Percentiles rank a stretch among this genome's conserved stretches.
phyloP scores from a whole-genome alignment of 1,140 invertebrate genomes.

The Psilanteris sp. region DNA sequence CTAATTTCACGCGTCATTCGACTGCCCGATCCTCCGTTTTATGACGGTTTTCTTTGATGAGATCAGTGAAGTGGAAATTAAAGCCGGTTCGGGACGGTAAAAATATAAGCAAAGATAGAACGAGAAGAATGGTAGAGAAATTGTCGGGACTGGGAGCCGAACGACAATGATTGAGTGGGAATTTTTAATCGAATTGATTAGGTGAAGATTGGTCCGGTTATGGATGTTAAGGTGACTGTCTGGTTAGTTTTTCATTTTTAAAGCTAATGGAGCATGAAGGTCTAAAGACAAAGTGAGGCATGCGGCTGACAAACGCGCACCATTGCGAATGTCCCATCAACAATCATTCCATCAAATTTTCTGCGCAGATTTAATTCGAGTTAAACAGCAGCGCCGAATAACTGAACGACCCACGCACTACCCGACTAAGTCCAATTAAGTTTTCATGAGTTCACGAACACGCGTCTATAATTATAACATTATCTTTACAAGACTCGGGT shows the following conservation, averaged over 20 bases:
- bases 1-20: slow-evolving; percentile 55
- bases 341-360: too few relatives aligned
- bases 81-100: slow-evolving; percentile 25
- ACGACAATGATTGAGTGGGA: slow-evolving; percentile 18
- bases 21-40: slow-evolving; percentile 2
- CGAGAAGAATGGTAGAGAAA: slow-evolving; percentile 9
- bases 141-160: not conserved
- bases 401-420: too few relatives aligned
- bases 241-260: slow-evolving; percentile 24
- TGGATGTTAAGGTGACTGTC: slow-evolving; percentile 15
- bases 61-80: slow-evolving; percentile 23
- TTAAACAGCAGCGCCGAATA: too few relatives aligned
- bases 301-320: too few relatives aligned
- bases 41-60: slow-evolving; percentile 19
- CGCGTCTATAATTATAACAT: too few relatives aligned
- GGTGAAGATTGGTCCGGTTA: slow-evolving; percentile 32
- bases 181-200: slow-evolving; percentile 53
- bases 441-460: too few relatives aligned
- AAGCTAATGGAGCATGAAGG: slow-evolving; percentile 5
- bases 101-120: slow-evolving; percentile 7
- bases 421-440: too few relatives aligned
- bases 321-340: too few relatives aligned
- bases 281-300: slow-evolving; percentile 14
- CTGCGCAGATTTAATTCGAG: too few relatives aligned
- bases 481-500: too few relatives aligned